These are phyloP conservation scores for Drosophila lacteicornis DNA, from an alignment of 1,140 invertebrate genomes.

Conservation along the genomic window DNA sequence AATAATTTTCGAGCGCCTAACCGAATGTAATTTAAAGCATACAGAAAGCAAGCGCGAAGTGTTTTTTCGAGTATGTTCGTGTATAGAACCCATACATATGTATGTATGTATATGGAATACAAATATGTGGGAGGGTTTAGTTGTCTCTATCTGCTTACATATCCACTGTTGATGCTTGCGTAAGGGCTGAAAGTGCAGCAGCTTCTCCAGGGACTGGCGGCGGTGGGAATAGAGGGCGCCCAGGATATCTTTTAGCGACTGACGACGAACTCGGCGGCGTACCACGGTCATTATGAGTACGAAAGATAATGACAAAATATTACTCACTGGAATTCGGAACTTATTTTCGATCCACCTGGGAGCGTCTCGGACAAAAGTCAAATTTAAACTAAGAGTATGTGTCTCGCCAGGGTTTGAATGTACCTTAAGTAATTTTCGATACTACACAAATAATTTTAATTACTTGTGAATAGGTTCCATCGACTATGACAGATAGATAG, in stretches of 20 bases:
- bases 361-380: conserved; percentile 44
- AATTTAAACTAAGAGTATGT: conserved; percentile 50
- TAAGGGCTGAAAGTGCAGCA: conserved; percentile 54
- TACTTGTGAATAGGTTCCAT: background rate
- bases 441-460: background rate
- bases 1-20: no score
- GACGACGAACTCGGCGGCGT: conserved; percentile 60
- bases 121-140: no score
- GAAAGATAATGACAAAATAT: background rate
- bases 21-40: no score
- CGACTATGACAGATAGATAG: background rate
- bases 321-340: conserved; percentile 10
- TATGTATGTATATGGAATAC: no score
- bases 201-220: conserved; percentile 63
- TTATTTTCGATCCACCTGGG: conserved; percentile 12
- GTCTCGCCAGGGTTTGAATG: background rate
- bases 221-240: conserved; percentile 54
- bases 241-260: conserved; percentile 63
- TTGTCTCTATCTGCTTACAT: conserved; percentile 33
- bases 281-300: conserved; percentile 54
- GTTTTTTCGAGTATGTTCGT: no score
- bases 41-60: no score
- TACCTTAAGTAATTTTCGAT: background rate
- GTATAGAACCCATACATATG: no score
- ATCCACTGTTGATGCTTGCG: conserved; percentile 54